These are phyloP conservation scores for Nestor notabilis DNA, from an alignment of 2,113 vertebrate genomes.

Conservation along the genomic window DNA sequence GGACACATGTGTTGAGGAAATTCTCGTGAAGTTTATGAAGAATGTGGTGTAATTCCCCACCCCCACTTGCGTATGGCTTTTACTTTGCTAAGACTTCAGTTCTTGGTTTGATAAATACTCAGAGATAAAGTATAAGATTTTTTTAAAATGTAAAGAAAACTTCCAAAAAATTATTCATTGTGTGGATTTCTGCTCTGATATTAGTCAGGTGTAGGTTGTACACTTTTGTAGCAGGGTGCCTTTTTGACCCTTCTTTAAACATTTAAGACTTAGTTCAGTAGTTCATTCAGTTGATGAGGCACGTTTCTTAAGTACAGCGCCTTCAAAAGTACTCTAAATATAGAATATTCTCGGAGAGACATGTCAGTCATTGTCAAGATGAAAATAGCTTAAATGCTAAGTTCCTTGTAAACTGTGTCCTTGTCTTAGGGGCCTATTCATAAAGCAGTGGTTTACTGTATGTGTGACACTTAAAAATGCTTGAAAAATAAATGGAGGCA, in stretches of 20 bases:
- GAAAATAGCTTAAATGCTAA: conserved; percentile 77
- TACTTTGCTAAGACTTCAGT: conserved; percentile 34
- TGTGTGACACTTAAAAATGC: conserved; percentile 53
- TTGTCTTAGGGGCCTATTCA: conserved; percentile 66
- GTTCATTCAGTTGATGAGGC: conserved; percentile 76
- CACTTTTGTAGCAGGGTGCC: conserved; percentile 71
- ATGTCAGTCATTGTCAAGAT: conserved; percentile 80
- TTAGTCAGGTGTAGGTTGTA: conserved; percentile 65
- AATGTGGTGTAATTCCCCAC: not conserved
- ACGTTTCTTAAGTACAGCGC: conserved; percentile 74
- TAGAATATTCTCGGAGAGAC: conserved; percentile 77
- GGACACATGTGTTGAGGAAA: conserved; percentile 70
- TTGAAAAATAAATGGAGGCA: conserved; percentile 23
- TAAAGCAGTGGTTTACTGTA: conserved; percentile 62
- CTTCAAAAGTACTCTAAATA: conserved; percentile 81
- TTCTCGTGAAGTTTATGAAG: conserved; percentile 70
- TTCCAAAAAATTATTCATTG: conserved; percentile 74
- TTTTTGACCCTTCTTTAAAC: conserved; percentile 83
- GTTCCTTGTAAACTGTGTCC: conserved; percentile 72
- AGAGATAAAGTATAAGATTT: conserved; percentile 41
- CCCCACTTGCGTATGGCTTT: conserved; percentile 10
- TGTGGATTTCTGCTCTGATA: conserved; percentile 72
- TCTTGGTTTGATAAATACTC: conserved; percentile 69
- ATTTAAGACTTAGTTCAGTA: conserved; percentile 83
- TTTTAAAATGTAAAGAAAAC: conserved; percentile 50